Evolutionary conservation across 2,888 invertebrate species (phyloP).

Genomic region (Synanthedon tipuliformis): DNA sequence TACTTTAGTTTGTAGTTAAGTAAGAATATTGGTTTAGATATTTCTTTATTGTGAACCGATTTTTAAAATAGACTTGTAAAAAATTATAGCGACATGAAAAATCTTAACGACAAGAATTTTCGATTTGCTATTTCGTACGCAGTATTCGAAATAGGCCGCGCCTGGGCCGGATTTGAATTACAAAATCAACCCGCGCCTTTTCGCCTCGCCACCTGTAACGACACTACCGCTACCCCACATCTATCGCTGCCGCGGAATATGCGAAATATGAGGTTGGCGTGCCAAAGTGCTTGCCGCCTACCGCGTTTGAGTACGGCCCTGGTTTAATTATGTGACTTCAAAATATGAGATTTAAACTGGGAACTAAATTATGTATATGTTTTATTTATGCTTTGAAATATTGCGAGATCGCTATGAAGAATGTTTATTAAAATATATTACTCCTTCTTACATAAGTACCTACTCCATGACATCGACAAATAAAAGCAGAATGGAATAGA

Average conservation of each 20-base stretch:
- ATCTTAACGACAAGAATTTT: too few species aligned
- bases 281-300: slow-evolving; percentile 13
- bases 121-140: too few species aligned
- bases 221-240: slow-evolving; percentile 3
- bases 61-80: too few species aligned
- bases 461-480: too few species aligned
- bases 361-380: not conserved
- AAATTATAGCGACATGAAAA: too few species aligned
- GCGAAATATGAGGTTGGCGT: slow-evolving; percentile 15
- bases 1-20: too few species aligned
- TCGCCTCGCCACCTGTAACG: slow-evolving; percentile 33
- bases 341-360: not conserved
- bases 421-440: too few species aligned
- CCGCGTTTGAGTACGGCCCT: slow-evolving; percentile 14
- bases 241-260: slow-evolving; percentile 13
- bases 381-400: not conserved
- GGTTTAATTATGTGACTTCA: slow-evolving; percentile 19
- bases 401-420: not conserved
- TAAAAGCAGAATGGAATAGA: too few species aligned
- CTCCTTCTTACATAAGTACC: too few species aligned
- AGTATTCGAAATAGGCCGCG: too few species aligned
- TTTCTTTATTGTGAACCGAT: too few species aligned
- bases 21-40: too few species aligned
- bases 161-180: slow-evolving; percentile 52
- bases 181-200: slow-evolving; percentile 51